A percentile compares a stretch with the other conserved stretches of the same genome.
Evolutionary conservation across 2,797 vertebrate species (phyloP).

Genomic region (Hyperoplus immaculatus): DNA sequence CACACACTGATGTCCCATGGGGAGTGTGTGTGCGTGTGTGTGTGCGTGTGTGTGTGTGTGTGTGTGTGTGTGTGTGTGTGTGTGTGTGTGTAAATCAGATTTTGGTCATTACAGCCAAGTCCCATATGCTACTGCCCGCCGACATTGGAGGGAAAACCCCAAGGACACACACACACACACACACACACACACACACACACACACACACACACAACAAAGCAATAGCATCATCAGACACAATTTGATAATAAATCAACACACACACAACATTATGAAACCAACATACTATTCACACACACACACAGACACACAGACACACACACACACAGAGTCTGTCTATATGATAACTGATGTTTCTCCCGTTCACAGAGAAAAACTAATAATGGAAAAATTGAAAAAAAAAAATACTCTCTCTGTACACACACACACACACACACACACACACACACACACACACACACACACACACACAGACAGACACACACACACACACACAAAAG

Average conservation of each 20-base stretch:
- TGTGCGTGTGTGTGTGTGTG: conserved; percentile 85
- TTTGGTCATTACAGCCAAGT: conserved; percentile 92
- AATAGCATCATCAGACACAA: too few relatives aligned
- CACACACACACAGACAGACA: conserved; percentile 12
- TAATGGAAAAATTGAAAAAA: too few relatives aligned
- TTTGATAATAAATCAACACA: background rate
- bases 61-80: conserved; percentile 72
- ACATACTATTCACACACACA: background rate
- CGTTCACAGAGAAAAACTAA: too few relatives aligned
- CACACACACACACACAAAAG: conserved; percentile 32
- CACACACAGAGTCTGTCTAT: conserved; percentile 32
- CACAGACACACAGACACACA: conserved; percentile 19
- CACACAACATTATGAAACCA: background rate
- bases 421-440: conserved; percentile 30
- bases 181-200: background rate
- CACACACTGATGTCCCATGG: conserved; percentile 76
- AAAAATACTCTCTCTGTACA: background rate
- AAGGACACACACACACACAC: conserved; percentile 12
- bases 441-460: conserved; percentile 22
- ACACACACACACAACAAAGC: background rate
- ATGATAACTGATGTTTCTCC: too few relatives aligned
- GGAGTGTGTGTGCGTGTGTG: conserved; percentile 65
- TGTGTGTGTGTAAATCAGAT: conserved; percentile 90
- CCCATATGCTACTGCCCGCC: conserved; percentile 89
- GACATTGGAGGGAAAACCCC: conserved; percentile 62